phyloP scores from a whole-genome alignment of 1,140 invertebrate species.

The Eulimnadia texana region DNA sequence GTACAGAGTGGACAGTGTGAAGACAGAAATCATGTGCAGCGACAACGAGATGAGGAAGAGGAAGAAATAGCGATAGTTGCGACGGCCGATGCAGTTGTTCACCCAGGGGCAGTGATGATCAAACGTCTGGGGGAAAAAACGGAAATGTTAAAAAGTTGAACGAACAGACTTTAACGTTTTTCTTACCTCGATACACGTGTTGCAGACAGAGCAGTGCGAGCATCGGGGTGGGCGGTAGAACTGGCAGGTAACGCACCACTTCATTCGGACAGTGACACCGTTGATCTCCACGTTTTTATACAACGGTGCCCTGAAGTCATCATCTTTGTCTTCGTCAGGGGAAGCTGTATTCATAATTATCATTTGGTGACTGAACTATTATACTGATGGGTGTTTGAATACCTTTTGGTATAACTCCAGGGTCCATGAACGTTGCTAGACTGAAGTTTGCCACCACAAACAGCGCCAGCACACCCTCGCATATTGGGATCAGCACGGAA shows the following conservation, averaged over 20 bases:
- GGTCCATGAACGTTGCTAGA: constrained; percentile 97
- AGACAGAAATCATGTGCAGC: constrained; percentile 94
- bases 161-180: constrained; percentile 8
- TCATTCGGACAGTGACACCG: constrained; percentile 96
- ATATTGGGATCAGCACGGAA: constrained; percentile 76
- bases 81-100: constrained; percentile 97
- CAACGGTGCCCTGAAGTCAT: constrained; percentile 91
- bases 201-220: constrained; percentile 97
- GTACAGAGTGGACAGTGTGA: constrained; percentile 79
- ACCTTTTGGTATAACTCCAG: constrained; percentile 97
- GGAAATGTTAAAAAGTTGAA: not conserved
- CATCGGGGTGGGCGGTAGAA: constrained; percentile 97
- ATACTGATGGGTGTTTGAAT: constrained; percentile 41
- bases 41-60: constrained; percentile 93
- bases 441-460: constrained; percentile 97
- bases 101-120: constrained; percentile 99
- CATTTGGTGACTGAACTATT: constrained; percentile 11
- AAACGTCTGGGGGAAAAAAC: constrained; percentile 61
- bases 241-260: constrained; percentile 99
- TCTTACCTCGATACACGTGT: constrained; percentile 92
- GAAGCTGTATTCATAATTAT: constrained; percentile 45
- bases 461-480: constrained; percentile 86
- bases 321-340: constrained; percentile 89
- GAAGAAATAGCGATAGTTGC: constrained; percentile 98
- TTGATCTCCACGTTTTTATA: constrained; percentile 98